phyloP scores from a whole-genome alignment of 2,888 invertebrate genomes.

The Epirrhoe tristata region DNA sequence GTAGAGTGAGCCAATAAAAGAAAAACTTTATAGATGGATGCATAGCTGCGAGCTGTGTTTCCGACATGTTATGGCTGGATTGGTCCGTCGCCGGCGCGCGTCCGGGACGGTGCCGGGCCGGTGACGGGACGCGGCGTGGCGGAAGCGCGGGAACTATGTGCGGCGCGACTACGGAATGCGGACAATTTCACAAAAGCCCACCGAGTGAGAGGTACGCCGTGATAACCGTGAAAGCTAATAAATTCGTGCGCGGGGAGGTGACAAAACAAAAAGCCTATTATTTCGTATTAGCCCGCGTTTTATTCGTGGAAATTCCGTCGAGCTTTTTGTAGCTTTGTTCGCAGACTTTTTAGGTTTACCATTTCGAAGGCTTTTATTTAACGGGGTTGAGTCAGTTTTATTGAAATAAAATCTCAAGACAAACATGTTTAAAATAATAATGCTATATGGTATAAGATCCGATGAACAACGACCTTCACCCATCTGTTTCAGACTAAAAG shows the following conservation, averaged over 20 bases:
- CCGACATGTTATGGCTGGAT: slow-evolving; percentile 63
- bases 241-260: slow-evolving; percentile 70
- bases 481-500: no score
- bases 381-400: slow-evolving; percentile 19
- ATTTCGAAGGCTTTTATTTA: slow-evolving; percentile 36
- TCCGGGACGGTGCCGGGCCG: slow-evolving; percentile 14
- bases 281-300: slow-evolving; percentile 48
- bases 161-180: slow-evolving; percentile 69
- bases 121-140: slow-evolving; percentile 51
- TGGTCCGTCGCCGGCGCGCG: slow-evolving; percentile 55
- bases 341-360: slow-evolving; percentile 35
- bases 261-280: slow-evolving; percentile 69
- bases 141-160: slow-evolving; percentile 67
- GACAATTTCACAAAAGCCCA: slow-evolving; percentile 76
- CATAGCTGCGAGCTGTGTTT: slow-evolving; percentile 59
- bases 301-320: slow-evolving; percentile 41
- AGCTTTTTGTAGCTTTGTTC: slow-evolving; percentile 41
- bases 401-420: slow-evolving; percentile 50
- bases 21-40: slow-evolving; percentile 56
- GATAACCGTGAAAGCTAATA: slow-evolving; percentile 78
- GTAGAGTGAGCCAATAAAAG: slow-evolving; percentile 55
- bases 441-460: not conserved
- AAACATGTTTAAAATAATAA: slow-evolving; percentile 71
- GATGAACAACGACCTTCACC: no score
- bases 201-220: slow-evolving; percentile 74